phyloP scores from a whole-genome alignment of 2,113 vertebrate species.

The Myodes glareolus region DNA sequence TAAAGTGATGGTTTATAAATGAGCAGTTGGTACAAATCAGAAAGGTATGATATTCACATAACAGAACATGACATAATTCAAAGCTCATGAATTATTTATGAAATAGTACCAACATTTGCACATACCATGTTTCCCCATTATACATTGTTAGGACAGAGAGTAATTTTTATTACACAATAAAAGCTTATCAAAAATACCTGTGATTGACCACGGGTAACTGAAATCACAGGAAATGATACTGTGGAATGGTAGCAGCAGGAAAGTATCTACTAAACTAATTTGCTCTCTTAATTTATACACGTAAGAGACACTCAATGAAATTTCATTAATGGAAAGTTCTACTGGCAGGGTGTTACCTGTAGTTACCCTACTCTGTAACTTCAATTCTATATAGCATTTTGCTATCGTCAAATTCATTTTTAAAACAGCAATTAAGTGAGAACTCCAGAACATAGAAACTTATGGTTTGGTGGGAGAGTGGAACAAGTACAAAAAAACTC shows the following conservation, averaged over 20 bases:
- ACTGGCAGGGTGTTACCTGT: not conserved
- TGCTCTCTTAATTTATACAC: not conserved
- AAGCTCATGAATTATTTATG: not conserved
- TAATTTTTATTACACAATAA: not conserved
- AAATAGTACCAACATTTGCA: not conserved
- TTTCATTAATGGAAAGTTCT: not conserved
- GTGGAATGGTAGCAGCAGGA: not conserved
- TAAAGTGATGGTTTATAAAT: not conserved
- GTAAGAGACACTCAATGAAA: not conserved
- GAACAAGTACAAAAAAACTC: not conserved
- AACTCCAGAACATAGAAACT: not conserved
- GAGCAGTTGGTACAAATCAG: not conserved
- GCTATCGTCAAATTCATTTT: not conserved
- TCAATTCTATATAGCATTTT: not conserved
- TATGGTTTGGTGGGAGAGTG: not conserved
- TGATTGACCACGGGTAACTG: not conserved
- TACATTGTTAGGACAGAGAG: not conserved
- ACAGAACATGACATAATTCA: not conserved
- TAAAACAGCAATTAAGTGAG: not conserved
- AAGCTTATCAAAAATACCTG: not conserved
- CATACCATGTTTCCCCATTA: not conserved
- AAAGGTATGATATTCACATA: not conserved
- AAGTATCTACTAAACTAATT: not conserved
- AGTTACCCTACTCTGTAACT: not conserved
- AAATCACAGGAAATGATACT: not conserved